These are phyloP conservation scores for Aphidius colemani DNA, from an alignment of 2,888 invertebrate species.

Conservation along the genomic window DNA sequence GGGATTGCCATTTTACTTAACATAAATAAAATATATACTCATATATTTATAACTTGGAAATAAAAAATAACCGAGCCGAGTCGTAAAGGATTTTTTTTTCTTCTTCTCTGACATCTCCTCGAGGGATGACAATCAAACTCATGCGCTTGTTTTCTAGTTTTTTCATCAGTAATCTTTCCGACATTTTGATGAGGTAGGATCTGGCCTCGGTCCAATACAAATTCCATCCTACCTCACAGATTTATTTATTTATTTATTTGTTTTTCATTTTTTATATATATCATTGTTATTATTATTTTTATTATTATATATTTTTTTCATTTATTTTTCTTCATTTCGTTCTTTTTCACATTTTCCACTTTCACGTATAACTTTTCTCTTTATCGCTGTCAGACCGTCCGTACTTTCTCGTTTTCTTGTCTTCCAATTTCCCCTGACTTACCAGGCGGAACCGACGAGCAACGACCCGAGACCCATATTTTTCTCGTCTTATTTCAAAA, in stretches of 20 bases:
- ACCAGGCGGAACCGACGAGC: slow-evolving; percentile 8
- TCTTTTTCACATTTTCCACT: neutral
- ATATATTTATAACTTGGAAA: neutral
- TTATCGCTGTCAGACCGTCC: slow-evolving; percentile 22
- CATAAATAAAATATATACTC: slow-evolving; percentile 23
- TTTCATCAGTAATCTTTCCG: slow-evolving; percentile 44
- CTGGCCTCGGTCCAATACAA: slow-evolving; percentile 50
- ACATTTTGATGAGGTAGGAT: slow-evolving; percentile 53
- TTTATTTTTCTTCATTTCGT: slow-evolving; percentile 20
- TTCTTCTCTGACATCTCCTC: slow-evolving; percentile 40
- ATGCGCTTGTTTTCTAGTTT: slow-evolving; percentile 28
- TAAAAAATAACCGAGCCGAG: too few relatives aligned
- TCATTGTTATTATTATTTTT: slow-evolving; percentile 22
- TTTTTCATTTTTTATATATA: neutral
- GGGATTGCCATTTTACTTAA: neutral
- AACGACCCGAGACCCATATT: slow-evolving; percentile 6
- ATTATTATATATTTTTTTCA: slow-evolving; percentile 13
- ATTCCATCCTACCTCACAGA: slow-evolving; percentile 40
- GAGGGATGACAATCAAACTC: slow-evolving; percentile 47
- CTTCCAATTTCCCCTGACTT: slow-evolving; percentile 23
- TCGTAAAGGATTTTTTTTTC: slow-evolving; percentile 30
- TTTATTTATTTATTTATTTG: slow-evolving; percentile 21
- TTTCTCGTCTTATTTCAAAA: slow-evolving; percentile 18
- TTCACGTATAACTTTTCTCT: slow-evolving; percentile 22
- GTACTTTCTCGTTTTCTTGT: slow-evolving; percentile 15